A percentile compares a stretch with the other conserved stretches of the same genome.
Conservation (phyloP, 2,797 vertebrate species). For the Triplophysa yarkandensis region DNA sequence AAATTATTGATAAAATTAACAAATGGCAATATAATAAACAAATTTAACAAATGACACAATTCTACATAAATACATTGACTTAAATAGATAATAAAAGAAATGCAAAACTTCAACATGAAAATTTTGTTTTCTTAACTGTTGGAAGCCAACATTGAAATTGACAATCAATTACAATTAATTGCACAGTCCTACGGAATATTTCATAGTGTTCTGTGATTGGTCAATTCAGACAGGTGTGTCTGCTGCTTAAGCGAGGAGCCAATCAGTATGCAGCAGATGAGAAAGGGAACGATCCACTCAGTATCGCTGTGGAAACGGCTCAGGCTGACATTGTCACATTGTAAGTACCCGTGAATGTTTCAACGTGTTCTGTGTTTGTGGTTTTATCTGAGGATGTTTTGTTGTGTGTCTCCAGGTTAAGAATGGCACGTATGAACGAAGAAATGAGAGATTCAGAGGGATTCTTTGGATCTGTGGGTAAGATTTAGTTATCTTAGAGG, state of each 20-base stretch:
- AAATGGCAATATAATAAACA: too few relatives aligned
- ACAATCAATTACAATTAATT: too few relatives aligned
- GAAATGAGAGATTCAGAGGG: constrained; percentile 81
- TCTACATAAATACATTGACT: too few relatives aligned
- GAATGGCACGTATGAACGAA: constrained; percentile 82
- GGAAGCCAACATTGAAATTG: too few relatives aligned
- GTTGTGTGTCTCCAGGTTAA: constrained; percentile 64
- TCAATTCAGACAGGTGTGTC: constrained; percentile 73
- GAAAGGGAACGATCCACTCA: constrained; percentile 74
- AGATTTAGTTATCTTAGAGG: neutral
- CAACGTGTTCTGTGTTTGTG: neutral
- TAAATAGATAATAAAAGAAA: too few relatives aligned
- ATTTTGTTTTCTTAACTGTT: too few relatives aligned
- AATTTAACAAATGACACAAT: too few relatives aligned
- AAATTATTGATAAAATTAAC: too few relatives aligned
- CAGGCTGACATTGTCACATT: constrained; percentile 80
- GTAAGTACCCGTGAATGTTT: constrained; percentile 64
- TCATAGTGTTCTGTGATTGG: constrained; percentile 25
- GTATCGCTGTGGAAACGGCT: constrained; percentile 76
- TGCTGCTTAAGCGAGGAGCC: constrained; percentile 78
- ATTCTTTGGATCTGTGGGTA: constrained; percentile 71
- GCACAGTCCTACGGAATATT: too few relatives aligned
- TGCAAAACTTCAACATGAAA: too few relatives aligned
- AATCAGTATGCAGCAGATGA: constrained; percentile 82
- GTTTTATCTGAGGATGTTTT: neutral